Conservation (phyloP, 2,113 vertebrate species). For the Notiomystis cincta region DNA sequence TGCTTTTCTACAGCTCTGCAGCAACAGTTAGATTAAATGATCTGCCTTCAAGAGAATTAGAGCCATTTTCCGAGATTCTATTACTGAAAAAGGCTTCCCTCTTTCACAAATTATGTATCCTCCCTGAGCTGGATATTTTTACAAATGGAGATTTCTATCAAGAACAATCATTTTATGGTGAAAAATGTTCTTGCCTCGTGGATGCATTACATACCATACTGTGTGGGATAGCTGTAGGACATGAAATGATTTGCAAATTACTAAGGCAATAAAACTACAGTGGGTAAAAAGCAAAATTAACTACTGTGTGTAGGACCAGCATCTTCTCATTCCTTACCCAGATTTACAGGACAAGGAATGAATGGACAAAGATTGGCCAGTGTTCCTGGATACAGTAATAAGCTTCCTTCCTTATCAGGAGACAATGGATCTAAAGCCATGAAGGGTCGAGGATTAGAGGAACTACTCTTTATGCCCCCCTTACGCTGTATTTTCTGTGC, state of each 20-base stretch:
- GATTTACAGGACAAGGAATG: not conserved
- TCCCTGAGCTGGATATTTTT: not conserved
- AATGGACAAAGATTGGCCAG: not conserved
- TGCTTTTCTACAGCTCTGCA: slow-evolving; percentile 6
- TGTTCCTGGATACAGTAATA: not conserved
- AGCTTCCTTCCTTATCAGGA: not conserved
- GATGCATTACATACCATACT: not conserved
- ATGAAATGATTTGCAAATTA: not conserved
- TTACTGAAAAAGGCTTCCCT: not conserved
- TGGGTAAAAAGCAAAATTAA: not conserved
- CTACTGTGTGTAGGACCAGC: not conserved
- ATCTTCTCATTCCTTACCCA: not conserved
- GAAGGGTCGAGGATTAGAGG: not conserved
- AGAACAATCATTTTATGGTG: not conserved
- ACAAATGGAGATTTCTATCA: not conserved
- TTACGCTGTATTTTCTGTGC: not conserved
- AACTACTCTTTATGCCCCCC: not conserved
- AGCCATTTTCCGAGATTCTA: not conserved
- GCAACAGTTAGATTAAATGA: slow-evolving; percentile 31
- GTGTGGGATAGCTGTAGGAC: not conserved
- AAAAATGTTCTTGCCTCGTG: not conserved
- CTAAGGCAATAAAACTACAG: not conserved
- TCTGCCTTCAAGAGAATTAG: not conserved
- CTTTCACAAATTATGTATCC: not conserved
- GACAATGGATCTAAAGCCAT: not conserved